A percentile compares a stretch with the other conserved stretches of the same genome.
phyloP scores from a whole-genome alignment of 1,140 invertebrate species.

The Neodiprion lecontei region DNA sequence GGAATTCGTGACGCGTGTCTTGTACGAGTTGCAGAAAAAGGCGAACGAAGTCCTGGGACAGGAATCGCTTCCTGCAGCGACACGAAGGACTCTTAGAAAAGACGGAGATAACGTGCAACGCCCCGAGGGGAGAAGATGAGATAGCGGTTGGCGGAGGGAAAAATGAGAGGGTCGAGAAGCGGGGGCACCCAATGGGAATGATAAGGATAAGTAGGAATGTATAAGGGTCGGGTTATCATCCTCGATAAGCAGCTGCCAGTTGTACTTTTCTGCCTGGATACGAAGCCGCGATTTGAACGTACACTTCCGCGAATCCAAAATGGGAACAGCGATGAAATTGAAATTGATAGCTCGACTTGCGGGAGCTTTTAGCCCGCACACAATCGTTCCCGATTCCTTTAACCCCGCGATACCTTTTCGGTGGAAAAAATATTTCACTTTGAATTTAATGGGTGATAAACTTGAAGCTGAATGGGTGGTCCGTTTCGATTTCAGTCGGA shows the following conservation, averaged over 20 bases:
- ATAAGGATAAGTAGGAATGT: conserved; percentile 12
- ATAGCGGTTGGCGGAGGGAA: neutral
- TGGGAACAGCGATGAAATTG: conserved; percentile 19
- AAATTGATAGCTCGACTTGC: conserved; percentile 25
- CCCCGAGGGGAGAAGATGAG: neutral
- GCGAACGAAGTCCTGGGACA: too few species aligned
- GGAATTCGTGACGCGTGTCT: too few species aligned
- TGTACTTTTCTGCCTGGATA: neutral
- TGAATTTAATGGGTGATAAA: too few species aligned
- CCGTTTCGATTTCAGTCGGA: too few species aligned
- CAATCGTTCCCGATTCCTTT: too few species aligned
- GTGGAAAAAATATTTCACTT: too few species aligned
- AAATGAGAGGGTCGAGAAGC: neutral
- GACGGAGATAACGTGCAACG: neutral
- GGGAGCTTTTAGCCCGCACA: conserved; percentile 20
- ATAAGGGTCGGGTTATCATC: conserved; percentile 4
- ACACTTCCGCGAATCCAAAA: neutral
- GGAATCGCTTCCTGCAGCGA: too few species aligned
- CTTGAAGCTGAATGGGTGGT: too few species aligned
- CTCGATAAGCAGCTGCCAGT: conserved; percentile 8
- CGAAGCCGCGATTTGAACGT: neutral
- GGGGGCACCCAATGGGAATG: conserved; percentile 5
- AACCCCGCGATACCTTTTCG: too few species aligned
- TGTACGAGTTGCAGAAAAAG: too few species aligned
- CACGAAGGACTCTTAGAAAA: neutral